A percentile compares a stretch with the other conserved stretches of the same genome.
These are phyloP conservation scores for Pteronotus mesoamericanus DNA, from an alignment of 2,797 vertebrate species.

Conservation along the genomic window DNA sequence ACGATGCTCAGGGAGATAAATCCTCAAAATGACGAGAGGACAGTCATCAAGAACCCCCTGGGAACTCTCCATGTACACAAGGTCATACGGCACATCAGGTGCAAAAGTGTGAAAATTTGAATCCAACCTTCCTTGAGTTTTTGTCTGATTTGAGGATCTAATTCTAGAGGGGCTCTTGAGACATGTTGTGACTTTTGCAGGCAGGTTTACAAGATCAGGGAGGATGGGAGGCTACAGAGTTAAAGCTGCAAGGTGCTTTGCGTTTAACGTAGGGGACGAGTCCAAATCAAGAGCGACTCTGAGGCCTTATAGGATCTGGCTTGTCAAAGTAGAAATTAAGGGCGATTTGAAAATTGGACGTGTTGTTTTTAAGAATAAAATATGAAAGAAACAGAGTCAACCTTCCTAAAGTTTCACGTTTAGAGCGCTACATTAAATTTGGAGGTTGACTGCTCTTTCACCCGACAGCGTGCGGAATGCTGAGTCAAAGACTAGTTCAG, in stretches of 20 bases:
- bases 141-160: neutral
- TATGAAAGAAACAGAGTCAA: neutral
- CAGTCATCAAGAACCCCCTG: neutral
- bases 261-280: neutral
- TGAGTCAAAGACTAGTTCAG: neutral
- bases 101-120: neutral
- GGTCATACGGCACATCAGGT: neutral
- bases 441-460: neutral
- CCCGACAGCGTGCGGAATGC: neutral
- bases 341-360: neutral
- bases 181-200: accelerated
- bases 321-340: neutral
- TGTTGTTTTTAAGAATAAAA: neutral
- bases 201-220: neutral
- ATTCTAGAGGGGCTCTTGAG: neutral
- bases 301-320: neutral
- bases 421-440: neutral
- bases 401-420: neutral
- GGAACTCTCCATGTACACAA: neutral
- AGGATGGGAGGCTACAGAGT: neutral
- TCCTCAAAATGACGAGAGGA: neutral
- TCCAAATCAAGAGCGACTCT: neutral
- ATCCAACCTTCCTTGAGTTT: neutral
- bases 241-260: neutral
- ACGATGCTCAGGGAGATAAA: neutral